Percentiles rank a stretch among this genome's conserved stretches.
Evolutionary conservation across 2,797 vertebrate species (phyloP).

Genomic region (Sphaeramia orbicularis): DNA sequence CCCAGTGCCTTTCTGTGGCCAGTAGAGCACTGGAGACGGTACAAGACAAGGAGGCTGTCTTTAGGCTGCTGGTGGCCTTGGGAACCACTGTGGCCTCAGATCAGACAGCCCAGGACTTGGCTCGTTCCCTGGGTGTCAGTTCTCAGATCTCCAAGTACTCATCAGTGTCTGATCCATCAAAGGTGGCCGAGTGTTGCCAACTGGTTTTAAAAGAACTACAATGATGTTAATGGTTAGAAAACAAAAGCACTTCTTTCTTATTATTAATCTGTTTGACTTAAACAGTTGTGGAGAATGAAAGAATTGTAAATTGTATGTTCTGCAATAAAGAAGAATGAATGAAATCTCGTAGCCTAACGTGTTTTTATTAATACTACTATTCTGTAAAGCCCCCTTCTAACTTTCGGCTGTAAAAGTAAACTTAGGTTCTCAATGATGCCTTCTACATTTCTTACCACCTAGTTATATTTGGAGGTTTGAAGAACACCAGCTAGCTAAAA

Average conservation of each 20-base stretch:
- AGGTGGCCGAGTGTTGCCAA: constrained; percentile 95
- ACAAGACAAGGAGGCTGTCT: constrained; percentile 96
- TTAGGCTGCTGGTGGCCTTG: constrained; percentile 96
- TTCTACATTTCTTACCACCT: background rate
- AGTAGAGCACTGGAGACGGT: constrained; percentile 94
- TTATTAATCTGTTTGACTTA: constrained; percentile 67
- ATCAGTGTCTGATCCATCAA: constrained; percentile 91
- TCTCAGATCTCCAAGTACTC: constrained; percentile 95
- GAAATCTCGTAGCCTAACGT: constrained; percentile 39
- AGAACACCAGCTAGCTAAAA: no score
- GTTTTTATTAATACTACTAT: constrained; percentile 42
- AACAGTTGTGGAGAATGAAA: constrained; percentile 69
- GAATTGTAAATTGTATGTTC: constrained; percentile 74
- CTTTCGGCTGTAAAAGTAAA: background rate
- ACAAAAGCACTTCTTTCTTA: constrained; percentile 59
- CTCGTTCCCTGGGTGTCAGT: constrained; percentile 93
- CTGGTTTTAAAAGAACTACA: constrained; percentile 94
- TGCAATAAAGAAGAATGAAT: constrained; percentile 80
- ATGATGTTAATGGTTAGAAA: constrained; percentile 65
- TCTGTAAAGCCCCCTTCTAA: background rate
- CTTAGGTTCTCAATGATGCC: background rate
- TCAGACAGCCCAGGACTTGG: constrained; percentile 92
- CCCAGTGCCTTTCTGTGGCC: constrained; percentile 95
- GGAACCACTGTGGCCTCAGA: constrained; percentile 94
- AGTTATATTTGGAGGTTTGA: background rate